Conservation (phyloP, 2,113 vertebrate species). For the Vombatus ursinus region DNA sequence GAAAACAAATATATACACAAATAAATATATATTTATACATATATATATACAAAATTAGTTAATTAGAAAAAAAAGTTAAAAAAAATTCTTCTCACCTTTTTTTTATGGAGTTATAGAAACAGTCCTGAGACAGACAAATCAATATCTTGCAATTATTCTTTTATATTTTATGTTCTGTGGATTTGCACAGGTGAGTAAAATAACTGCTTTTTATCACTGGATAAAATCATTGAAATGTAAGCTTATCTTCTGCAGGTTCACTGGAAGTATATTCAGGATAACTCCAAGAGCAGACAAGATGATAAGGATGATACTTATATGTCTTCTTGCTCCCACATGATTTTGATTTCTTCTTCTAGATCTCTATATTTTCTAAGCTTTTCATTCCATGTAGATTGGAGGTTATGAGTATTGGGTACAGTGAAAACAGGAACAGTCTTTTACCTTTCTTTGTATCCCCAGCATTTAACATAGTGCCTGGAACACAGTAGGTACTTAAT, state of each 20-base stretch:
- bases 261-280: not conserved
- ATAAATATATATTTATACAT: no score
- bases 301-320: not conserved
- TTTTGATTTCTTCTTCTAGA: not conserved
- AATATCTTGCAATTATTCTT: not conserved
- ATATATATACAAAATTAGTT: no score
- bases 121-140: not conserved
- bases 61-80: no score
- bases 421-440: not conserved
- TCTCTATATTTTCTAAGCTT: not conserved
- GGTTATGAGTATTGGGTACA: not conserved
- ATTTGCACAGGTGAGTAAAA: not conserved
- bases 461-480: not conserved
- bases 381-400: not conserved
- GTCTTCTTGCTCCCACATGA: not conserved
- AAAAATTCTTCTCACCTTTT: not conserved
- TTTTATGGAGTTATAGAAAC: not conserved
- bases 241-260: not conserved
- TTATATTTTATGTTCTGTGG: not conserved
- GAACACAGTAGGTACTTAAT: no score
- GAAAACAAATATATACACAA: no score
- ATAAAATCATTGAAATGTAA: not conserved
- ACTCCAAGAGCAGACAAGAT: no score
- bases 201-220: not conserved
- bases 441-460: not conserved